Percentiles rank a stretch among this genome's conserved stretches.
These are phyloP conservation scores for Mormyrops attenuatus DNA, from an alignment of 2,797 vertebrate species.

Conservation along the genomic window DNA sequence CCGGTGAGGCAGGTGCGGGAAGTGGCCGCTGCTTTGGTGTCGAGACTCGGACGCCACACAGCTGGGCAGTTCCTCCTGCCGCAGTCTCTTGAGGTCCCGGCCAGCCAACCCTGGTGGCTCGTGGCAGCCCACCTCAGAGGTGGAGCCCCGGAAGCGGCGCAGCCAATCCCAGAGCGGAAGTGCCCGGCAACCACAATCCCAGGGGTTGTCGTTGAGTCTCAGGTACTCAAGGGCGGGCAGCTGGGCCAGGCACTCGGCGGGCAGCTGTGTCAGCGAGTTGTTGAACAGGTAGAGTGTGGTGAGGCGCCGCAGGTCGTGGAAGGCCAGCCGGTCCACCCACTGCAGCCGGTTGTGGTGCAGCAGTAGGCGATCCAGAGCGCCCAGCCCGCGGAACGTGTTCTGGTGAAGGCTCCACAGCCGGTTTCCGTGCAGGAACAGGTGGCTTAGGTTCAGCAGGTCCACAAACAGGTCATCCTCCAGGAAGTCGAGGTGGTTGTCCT, in stretches of 20 bases:
- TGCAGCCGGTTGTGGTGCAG: slow-evolving; percentile 93
- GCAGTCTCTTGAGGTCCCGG: slow-evolving; percentile 83
- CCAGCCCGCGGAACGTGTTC: slow-evolving; percentile 87
- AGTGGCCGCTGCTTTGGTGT: slow-evolving; percentile 77
- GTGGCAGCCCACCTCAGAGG: slow-evolving; percentile 77
- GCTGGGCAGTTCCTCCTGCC: slow-evolving; percentile 79
- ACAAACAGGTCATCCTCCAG: slow-evolving; percentile 91
- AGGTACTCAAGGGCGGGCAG: slow-evolving; percentile 87
- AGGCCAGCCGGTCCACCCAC: slow-evolving; percentile 84
- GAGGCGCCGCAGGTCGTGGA: slow-evolving; percentile 88
- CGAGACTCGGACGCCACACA: slow-evolving; percentile 83
- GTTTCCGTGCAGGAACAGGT: slow-evolving; percentile 96
- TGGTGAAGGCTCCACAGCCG: slow-evolving; percentile 89
- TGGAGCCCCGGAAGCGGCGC: slow-evolving; percentile 89
- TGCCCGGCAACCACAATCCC: slow-evolving; percentile 90
- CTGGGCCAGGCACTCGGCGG: slow-evolving; percentile 81
- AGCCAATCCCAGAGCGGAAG: slow-evolving; percentile 95
- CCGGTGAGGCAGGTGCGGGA: slow-evolving; percentile 36
- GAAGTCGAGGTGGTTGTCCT: slow-evolving; percentile 93
- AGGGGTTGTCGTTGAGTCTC: slow-evolving; percentile 92
- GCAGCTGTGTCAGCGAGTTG: slow-evolving; percentile 85
- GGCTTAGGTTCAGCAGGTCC: slow-evolving; percentile 95
- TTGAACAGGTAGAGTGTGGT: slow-evolving; percentile 98
- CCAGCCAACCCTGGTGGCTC: slow-evolving; percentile 67
- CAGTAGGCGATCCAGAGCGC: slow-evolving; percentile 86